Evolutionary conservation across 1,140 invertebrate species (phyloP).

Genomic region (Nymphalis io): DNA sequence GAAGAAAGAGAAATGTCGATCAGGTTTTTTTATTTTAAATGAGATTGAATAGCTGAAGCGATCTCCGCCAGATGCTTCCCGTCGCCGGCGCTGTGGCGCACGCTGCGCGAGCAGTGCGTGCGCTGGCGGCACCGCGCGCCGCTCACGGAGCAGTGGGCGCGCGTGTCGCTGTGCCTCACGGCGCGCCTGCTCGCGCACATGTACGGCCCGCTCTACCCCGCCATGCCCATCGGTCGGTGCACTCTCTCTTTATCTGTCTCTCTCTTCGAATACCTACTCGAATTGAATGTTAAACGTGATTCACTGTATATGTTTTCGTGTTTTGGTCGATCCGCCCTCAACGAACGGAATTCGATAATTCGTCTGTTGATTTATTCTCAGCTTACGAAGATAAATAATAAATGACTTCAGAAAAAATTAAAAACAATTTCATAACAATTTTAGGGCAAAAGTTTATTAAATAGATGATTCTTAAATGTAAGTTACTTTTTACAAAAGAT

Average conservation of each 20-base stretch:
- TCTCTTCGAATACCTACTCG: background rate
- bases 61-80: conserved; percentile 86
- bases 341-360: too few relatives aligned
- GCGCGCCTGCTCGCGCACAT: conserved; percentile 91
- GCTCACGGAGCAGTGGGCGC: conserved; percentile 97
- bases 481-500: too few relatives aligned
- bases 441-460: background rate
- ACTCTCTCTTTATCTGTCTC: background rate
- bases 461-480: background rate
- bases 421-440: too few relatives aligned
- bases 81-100: conserved; percentile 97
- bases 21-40: conserved; percentile 77
- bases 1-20: background rate
- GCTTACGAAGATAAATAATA: too few relatives aligned
- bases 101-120: conserved; percentile 94
- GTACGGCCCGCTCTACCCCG: conserved; percentile 93
- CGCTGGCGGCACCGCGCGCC: conserved; percentile 96
- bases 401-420: too few relatives aligned
- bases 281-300: too few relatives aligned
- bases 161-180: conserved; percentile 94
- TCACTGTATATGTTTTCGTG: too few relatives aligned
- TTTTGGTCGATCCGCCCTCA: too few relatives aligned
- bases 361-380: too few relatives aligned
- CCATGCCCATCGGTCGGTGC: conserved; percentile 88
- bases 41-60: background rate